Evolutionary conservation across 2,888 invertebrate genomes (phyloP).

Genomic region (Conomelus anceps): DNA sequence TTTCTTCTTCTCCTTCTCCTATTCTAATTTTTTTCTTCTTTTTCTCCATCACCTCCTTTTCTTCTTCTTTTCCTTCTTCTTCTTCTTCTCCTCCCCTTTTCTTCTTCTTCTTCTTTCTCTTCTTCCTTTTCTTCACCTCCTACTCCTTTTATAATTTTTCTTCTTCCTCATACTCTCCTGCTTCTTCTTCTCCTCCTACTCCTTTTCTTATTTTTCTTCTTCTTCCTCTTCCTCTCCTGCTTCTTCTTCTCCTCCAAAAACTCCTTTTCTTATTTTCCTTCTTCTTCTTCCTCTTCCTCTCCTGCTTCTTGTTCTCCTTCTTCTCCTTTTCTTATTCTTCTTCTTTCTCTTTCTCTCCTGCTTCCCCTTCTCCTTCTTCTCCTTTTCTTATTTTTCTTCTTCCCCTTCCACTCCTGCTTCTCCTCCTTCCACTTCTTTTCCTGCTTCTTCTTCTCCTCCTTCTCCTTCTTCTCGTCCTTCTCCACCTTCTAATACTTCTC

Average conservation of each 20-base stretch:
- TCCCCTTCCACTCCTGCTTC: not conserved
- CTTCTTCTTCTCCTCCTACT: too few relatives aligned
- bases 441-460: not conserved
- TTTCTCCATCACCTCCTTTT: too few relatives aligned
- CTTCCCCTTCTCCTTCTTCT: slow-evolving; percentile 18
- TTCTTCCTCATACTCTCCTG: too few relatives aligned
- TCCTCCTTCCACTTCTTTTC: not conserved
- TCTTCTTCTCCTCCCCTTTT: too few relatives aligned
- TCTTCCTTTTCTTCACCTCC: too few relatives aligned
- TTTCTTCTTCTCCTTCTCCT: too few relatives aligned
- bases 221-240: not conserved
- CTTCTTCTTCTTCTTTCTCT: too few relatives aligned
- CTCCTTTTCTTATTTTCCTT: not conserved
- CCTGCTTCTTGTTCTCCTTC: slow-evolving; percentile 15
- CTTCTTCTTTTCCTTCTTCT: too few relatives aligned
- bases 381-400: not conserved
- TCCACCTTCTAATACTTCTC: slow-evolving; percentile 18
- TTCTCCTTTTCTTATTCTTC: slow-evolving; percentile 17
- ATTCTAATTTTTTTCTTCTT: too few relatives aligned
- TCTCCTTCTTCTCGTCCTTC: slow-evolving; percentile 14
- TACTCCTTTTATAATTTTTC: too few relatives aligned
- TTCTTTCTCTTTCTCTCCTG: slow-evolving; percentile 6
- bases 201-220: not conserved
- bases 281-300: not conserved
- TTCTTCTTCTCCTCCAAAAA: not conserved